Base-by-base conservation (phyloP, 2,888 invertebrate genomes). In the Heliconius charithonia region DNA sequence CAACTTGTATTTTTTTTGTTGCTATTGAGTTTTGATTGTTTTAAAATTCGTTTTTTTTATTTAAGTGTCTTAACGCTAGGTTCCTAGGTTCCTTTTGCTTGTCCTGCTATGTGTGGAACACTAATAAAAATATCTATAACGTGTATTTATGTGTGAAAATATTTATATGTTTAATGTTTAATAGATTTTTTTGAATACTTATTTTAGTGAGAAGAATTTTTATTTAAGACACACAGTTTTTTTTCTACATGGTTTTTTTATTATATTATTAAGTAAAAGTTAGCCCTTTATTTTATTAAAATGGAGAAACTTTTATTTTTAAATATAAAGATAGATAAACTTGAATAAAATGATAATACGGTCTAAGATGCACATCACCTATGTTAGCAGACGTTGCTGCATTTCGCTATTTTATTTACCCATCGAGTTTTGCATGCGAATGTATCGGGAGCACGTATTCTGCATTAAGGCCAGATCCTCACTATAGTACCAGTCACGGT, bases 381-480 rank as follows among this genome's bases (percentile, higher is more conserved):
- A 59, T 51, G 51, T 51, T 7, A 16, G 51, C 2, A 51, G 51
- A 63, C 37, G 37, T 69, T 22, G 22, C 19, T 67, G 37, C 27
- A 76, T 25, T 41, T 41, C 62, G 59, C 72, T 59, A 29, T 72
- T 72, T 72, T 72, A 59, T 72, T 72, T 59, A 72, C 59, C 32
- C 16, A 19, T 72, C n/a, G 32, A 59, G 29, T 13, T 56, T 72
- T 63, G 70, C 62, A 70, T 62, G 45, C 27, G 62, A 76, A 63
- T 62, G 56, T 76, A 45, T 70, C 56, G 75, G n/a, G 62, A 72
- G 37, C 72, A 72, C 59, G 59, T 59, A 59, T 37, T 32, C 72
- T 16, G 59, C 72, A 59, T 72, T 72, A 72, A 51, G 51, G 22
- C 22, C 19, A 7, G 19, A 19, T 51, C 9, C 51, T 7, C 51